Base-by-base conservation (phyloP, 1,140 invertebrate species). In the Leucophenga varia region DNA sequence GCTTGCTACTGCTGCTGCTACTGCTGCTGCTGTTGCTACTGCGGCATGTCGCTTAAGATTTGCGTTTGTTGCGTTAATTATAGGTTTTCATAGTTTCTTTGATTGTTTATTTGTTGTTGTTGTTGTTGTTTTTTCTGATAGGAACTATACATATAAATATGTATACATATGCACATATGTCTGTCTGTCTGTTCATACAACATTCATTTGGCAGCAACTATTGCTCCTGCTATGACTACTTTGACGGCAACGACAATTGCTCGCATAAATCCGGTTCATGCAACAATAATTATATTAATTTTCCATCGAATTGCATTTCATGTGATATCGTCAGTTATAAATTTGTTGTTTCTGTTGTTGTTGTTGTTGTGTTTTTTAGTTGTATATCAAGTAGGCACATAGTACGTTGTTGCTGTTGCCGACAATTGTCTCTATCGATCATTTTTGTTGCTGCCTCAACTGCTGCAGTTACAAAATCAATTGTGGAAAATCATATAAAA, bases 281-380 rank as follows among this genome's bases (percentile, higher is more conserved):
- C 63, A 63, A 65, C 56, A 64, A 68, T 67, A 67, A 67, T 67
- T 67, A 67, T 63, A 67, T 67, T 68, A 67, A 67, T 67, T 67
- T 67, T 56, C 64, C 63, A 67, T 67, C 59, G 56, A 68, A 68
- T 25, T 67, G 59, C 50, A 63, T 58, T 48, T 47, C 55, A 61
- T 53, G 57, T 59, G 57, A 57, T 56, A 57, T 52, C 49, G 49
- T 43, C 43, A 43, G n/a, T n/a, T n/a, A n/a, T n/a, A n/a, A n/a
- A n/a, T n/a, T 47, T n/a, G 36, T 36, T 9, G 28, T 12, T 31
- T 39, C 49, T 32, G 18, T 22, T 13, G 31, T 34, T 13, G 31
- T 28, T 52, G 48, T 40, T 22, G 50, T 44, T 47, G 41, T 55
- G 20, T 38, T 41, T 54, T 51, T 47, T 46, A 52, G 51, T 49